These are phyloP conservation scores for Cebus imitator DNA, from an alignment of 2,113 vertebrate genomes.

Conservation along the genomic window DNA sequence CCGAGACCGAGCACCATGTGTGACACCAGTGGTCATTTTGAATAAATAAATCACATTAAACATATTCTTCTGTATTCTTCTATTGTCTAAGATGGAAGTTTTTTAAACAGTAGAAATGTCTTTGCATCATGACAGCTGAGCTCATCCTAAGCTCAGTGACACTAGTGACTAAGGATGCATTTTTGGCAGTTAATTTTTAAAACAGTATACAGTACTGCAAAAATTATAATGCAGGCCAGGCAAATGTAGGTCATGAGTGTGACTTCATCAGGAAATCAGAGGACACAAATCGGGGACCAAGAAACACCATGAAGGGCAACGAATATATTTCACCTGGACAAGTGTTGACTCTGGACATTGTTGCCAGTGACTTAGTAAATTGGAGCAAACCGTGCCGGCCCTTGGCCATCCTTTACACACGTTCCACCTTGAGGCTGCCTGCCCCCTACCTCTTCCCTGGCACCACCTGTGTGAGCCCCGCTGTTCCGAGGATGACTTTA, in stretches of 20 bases:
- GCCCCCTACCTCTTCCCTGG: no score
- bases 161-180: neutral
- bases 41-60: neutral
- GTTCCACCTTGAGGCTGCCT: neutral
- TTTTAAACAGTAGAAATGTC: neutral
- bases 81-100: neutral
- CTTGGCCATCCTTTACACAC: neutral
- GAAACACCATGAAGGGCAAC: neutral
- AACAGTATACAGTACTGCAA: neutral
- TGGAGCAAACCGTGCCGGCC: neutral
- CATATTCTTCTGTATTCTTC: neutral
- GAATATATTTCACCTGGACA: neutral
- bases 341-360: neutral
- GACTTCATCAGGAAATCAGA: neutral
- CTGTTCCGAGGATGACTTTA: neutral
- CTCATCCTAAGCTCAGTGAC: neutral
- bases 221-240: neutral
- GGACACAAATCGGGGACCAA: neutral
- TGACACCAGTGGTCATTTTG: neutral
- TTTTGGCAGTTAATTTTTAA: neutral
- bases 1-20: neutral
- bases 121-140: neutral
- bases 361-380: neutral
- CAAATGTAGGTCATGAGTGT: neutral
- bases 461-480: neutral